Conservation (phyloP, 2,113 vertebrate genomes). For the Pterocles gutturalis region DNA sequence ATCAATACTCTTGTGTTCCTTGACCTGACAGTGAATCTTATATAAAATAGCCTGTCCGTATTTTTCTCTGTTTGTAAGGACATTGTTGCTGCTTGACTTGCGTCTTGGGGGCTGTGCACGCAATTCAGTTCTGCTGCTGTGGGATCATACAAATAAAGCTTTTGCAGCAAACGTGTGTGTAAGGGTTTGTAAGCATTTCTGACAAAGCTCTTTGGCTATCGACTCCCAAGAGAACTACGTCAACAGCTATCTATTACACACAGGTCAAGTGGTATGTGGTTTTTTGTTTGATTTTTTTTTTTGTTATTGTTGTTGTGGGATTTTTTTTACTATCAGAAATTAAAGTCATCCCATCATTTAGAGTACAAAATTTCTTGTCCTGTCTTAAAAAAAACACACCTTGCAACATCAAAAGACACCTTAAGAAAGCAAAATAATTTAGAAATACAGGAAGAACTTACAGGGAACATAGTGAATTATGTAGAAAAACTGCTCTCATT, state of each 20-base stretch:
- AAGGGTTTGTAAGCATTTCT: background rate
- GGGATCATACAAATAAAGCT: background rate
- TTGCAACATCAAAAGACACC: background rate
- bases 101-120: accelerated
- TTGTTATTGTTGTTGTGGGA: background rate
- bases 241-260: background rate
- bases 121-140: background rate
- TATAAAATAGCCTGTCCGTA: background rate
- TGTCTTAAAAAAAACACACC: background rate
- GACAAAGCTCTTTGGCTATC: background rate
- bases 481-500: background rate
- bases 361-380: background rate
- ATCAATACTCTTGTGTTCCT: background rate
- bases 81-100: background rate
- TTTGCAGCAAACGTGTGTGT: accelerated
- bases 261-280: background rate
- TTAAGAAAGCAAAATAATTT: background rate
- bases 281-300: background rate
- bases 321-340: background rate
- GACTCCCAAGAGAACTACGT: background rate
- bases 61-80: background rate
- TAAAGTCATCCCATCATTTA: background rate
- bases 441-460: background rate
- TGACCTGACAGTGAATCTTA: background rate
- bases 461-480: background rate